Conservation (phyloP, 2,888 invertebrate genomes). For the Xestia rhomboidea region DNA sequence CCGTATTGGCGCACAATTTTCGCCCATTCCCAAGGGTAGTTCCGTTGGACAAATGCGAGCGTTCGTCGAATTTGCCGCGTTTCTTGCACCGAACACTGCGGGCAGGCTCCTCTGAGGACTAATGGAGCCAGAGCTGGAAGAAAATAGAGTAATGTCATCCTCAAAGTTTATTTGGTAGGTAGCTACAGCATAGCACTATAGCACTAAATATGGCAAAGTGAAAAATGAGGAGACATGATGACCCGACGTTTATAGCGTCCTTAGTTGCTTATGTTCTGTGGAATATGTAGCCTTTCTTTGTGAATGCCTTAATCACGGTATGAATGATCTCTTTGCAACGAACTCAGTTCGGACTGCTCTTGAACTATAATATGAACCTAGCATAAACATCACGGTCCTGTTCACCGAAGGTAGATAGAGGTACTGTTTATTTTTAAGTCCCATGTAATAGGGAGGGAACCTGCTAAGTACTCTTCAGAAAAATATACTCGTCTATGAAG, state of each 20-base stretch:
- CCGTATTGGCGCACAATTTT: conserved; percentile 93
- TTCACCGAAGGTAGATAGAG: neutral
- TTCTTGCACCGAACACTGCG: conserved; percentile 92
- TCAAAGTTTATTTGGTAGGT: neutral
- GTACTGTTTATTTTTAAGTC: neutral
- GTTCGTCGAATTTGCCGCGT: conserved; percentile 93
- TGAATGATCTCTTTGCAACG: neutral
- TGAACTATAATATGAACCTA: neutral
- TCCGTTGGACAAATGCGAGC: conserved; percentile 93
- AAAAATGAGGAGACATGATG: neutral
- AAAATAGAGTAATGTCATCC: conserved; percentile 5
- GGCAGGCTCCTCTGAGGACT: conserved; percentile 93
- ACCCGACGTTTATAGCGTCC: neutral
- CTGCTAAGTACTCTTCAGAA: neutral
- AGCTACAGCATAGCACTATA: neutral
- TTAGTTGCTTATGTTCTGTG: neutral
- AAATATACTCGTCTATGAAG: neutral
- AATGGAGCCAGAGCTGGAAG: conserved; percentile 93
- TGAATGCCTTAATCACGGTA: neutral
- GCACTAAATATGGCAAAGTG: neutral
- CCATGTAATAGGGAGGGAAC: neutral
- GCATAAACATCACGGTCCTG: neutral
- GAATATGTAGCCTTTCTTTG: neutral
- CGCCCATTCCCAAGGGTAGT: conserved; percentile 94
- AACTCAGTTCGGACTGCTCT: neutral